phyloP scores from a whole-genome alignment of 2,113 vertebrate genomes.

The Aix galericulata region DNA sequence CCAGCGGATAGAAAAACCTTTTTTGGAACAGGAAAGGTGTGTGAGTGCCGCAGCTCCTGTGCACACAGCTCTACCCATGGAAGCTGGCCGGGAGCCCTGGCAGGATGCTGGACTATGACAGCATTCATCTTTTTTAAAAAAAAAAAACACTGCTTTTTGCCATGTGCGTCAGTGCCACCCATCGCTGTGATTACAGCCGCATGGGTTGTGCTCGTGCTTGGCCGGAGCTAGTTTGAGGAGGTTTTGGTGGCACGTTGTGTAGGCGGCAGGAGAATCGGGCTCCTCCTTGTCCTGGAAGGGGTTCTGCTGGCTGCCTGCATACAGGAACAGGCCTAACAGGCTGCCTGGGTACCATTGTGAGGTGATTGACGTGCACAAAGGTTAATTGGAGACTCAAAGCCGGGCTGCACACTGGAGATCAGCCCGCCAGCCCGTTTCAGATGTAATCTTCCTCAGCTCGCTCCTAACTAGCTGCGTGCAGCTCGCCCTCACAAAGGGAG shows the following conservation, averaged over 20 bases:
- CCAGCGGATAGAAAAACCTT: neutral
- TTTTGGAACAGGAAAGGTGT: neutral
- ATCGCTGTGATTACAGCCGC: rapidly evolving
- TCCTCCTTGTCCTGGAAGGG: rapidly evolving
- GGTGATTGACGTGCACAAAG: neutral
- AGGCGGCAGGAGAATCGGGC: neutral
- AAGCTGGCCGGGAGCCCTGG: neutral
- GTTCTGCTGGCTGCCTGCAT: neutral
- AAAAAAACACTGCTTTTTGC: neutral
- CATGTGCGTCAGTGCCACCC: neutral
- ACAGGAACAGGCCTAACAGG: neutral
- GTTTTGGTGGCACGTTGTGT: neutral
- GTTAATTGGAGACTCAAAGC: neutral
- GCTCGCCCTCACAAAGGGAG: neutral
- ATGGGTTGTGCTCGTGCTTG: neutral
- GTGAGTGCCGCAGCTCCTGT: rapidly evolving
- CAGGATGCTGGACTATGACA: neutral
- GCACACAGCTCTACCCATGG: neutral
- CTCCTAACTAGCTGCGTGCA: neutral
- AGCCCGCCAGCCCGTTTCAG: no score
- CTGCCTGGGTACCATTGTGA: neutral
- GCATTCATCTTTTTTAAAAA: rapidly evolving
- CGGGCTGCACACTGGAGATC: neutral
- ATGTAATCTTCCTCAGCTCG: rapidly evolving
- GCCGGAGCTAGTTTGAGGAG: neutral